Conservation (phyloP, 2,888 invertebrate species). For the Rhaphigaster nebulosa region DNA sequence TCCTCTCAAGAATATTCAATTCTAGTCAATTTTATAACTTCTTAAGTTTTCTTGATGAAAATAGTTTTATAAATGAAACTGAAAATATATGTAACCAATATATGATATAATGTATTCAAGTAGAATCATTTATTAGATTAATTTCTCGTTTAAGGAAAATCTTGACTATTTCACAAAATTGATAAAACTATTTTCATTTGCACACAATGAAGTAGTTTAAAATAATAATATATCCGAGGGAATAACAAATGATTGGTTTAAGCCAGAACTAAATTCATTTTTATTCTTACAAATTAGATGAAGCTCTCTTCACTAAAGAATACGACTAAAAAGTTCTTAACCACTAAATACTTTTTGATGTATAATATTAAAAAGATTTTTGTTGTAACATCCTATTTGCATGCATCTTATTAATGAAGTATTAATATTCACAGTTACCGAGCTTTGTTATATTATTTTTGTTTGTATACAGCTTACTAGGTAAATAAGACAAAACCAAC, state of each 20-base stretch:
- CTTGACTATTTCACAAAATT: constrained; percentile 40
- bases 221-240: constrained; percentile 36
- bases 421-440: constrained; percentile 56
- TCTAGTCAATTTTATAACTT: constrained; percentile 39
- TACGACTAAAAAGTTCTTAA: background rate
- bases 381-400: constrained; percentile 32
- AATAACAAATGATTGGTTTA: background rate
- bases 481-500: constrained; percentile 33
- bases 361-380: constrained; percentile 12
- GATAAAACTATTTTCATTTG: constrained; percentile 27
- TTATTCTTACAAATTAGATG: background rate
- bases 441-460: constrained; percentile 50
- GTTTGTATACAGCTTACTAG: constrained; percentile 51
- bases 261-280: background rate
- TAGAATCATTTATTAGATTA: constrained; percentile 15
- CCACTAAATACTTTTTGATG: background rate
- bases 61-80: constrained; percentile 41
- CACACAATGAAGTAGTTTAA: background rate
- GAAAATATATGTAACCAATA: background rate
- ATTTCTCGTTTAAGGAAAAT: background rate
- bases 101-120: background rate
- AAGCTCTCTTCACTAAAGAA: background rate
- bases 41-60: constrained; percentile 38
- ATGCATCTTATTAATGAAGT: constrained; percentile 53
- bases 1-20: constrained; percentile 13